Evolutionary conservation across 2,888 invertebrate species (phyloP).

Genomic region (Flexamia atlantica): DNA sequence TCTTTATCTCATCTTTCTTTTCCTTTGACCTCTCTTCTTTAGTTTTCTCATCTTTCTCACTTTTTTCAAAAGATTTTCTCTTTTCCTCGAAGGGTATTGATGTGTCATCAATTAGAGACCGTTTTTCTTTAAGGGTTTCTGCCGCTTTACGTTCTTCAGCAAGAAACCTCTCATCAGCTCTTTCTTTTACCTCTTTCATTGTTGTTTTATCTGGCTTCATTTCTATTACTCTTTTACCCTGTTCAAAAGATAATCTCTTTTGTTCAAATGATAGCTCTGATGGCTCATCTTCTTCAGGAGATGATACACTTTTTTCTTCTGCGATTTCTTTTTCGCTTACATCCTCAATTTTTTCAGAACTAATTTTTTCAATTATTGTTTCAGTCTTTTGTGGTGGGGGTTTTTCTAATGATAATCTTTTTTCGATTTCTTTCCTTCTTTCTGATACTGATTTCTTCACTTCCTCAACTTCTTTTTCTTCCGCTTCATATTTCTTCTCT

Average conservation of each 20-base stretch:
- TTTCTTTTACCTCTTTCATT: slow-evolving; percentile 63
- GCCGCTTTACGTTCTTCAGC: slow-evolving; percentile 64
- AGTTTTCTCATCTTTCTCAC: slow-evolving; percentile 55
- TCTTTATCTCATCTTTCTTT: slow-evolving; percentile 71
- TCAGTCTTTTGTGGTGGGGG: slow-evolving; percentile 65
- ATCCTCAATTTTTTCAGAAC: slow-evolving; percentile 65
- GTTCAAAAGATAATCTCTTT: slow-evolving; percentile 71
- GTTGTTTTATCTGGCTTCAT: slow-evolving; percentile 65
- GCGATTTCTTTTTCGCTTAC: slow-evolving; percentile 68
- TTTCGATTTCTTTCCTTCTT: slow-evolving; percentile 85
- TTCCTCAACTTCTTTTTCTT: slow-evolving; percentile 84
- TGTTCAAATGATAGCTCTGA: slow-evolving; percentile 70
- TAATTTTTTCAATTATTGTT: slow-evolving; percentile 65
- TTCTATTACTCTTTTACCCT: slow-evolving; percentile 67
- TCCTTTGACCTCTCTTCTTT: slow-evolving; percentile 71
- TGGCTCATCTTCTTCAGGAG: slow-evolving; percentile 67
- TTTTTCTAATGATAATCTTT: slow-evolving; percentile 80
- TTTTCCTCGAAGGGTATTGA: slow-evolving; percentile 68
- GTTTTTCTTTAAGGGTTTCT: slow-evolving; percentile 56
- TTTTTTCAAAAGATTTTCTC: slow-evolving; percentile 68
- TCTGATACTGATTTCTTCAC: slow-evolving; percentile 86
- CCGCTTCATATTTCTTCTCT: slow-evolving; percentile 88
- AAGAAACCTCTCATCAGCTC: slow-evolving; percentile 64
- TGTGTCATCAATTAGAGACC: slow-evolving; percentile 63
- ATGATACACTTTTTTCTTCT: slow-evolving; percentile 68